Conservation (phyloP, 2,797 vertebrate genomes). For the Acipenser ruthenus region DNA sequence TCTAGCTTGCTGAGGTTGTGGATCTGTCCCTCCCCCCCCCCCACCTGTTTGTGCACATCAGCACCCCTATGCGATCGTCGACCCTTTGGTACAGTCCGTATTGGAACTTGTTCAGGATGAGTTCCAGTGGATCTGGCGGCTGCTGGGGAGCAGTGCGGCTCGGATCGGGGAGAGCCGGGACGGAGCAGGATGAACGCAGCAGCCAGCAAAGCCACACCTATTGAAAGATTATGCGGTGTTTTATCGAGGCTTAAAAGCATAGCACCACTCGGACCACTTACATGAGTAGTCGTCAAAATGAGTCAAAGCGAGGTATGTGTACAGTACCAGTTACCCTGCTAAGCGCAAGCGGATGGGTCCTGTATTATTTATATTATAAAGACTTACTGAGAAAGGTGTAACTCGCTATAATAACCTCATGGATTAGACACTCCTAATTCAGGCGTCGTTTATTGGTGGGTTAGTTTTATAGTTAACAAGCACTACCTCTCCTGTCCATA, state of each 20-base stretch:
- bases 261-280: not conserved
- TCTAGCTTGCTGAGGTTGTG: too few species aligned
- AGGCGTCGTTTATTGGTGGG: too few species aligned
- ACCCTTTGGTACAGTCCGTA: conserved; percentile 7
- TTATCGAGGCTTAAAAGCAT: too few species aligned
- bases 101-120: not conserved
- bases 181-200: conserved; percentile 2
- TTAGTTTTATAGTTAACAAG: too few species aligned
- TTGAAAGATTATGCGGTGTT: too few species aligned
- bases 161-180: conserved; percentile 5
- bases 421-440: too few species aligned
- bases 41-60: not conserved
- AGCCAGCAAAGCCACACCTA: not conserved
- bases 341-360: too few species aligned
- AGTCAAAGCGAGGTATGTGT: conserved; percentile 37
- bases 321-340: not conserved
- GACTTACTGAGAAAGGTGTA: too few species aligned
- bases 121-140: not conserved
- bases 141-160: not conserved
- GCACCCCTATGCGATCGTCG: not conserved
- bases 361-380: too few species aligned
- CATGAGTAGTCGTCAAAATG: conserved; percentile 16
- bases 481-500: too few species aligned
- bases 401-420: too few species aligned
- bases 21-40: too few species aligned